Percentiles rank a stretch among this genome's conserved stretches.
Conservation (phyloP, 2,113 vertebrate genomes). For the Syrmaticus mikado region DNA sequence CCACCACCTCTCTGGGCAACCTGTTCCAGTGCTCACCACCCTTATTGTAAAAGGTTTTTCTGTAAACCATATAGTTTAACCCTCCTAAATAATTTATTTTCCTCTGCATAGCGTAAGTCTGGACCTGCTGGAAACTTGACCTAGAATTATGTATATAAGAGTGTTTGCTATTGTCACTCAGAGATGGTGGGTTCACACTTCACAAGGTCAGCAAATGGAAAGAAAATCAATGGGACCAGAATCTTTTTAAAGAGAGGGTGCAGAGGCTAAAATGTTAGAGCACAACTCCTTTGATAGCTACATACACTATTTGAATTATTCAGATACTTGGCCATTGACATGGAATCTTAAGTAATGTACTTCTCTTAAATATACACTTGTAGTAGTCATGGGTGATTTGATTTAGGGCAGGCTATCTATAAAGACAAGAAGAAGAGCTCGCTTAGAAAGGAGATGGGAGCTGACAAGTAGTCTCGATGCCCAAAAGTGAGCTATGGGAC, state of each 20-base stretch:
- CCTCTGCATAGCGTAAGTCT: not conserved
- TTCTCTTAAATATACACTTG: not conserved
- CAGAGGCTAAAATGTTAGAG: not conserved
- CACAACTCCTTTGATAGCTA: not conserved
- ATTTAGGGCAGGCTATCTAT: not conserved
- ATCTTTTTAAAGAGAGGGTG: not conserved
- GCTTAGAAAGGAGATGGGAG: fast-evolving
- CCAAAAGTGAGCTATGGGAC: fast-evolving
- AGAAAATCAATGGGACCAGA: not conserved
- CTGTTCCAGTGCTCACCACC: too few species aligned
- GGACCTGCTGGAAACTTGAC: not conserved
- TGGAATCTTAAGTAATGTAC: not conserved
- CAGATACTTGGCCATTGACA: not conserved
- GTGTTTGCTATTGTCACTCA: not conserved
- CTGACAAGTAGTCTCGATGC: not conserved
- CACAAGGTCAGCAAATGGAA: not conserved
- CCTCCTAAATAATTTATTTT: not conserved
- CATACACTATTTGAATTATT: not conserved
- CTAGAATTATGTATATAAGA: not conserved
- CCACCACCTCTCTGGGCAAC: too few species aligned
- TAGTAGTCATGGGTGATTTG: not conserved
- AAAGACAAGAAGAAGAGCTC: not conserved
- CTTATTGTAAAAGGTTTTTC: not conserved
- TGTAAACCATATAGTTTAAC: constrained; percentile 4
- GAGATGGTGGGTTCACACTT: not conserved